Conservation (phyloP, 1,140 invertebrate genomes). For the Achatina immaculata region DNA sequence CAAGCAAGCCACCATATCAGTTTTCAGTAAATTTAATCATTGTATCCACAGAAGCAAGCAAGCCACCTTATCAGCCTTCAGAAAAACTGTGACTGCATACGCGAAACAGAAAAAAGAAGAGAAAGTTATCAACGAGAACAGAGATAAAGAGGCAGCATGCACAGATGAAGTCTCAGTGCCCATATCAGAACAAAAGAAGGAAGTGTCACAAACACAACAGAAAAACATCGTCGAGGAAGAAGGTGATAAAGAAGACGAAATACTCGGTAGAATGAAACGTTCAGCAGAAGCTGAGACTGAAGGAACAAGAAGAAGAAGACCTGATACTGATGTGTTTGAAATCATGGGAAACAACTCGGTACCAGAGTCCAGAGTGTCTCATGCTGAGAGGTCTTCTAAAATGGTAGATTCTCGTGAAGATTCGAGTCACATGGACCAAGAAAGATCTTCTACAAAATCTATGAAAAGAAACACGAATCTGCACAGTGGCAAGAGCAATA, state of each 20-base stretch:
- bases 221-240: not conserved
- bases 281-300: too few relatives aligned
- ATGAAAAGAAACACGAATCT: too few relatives aligned
- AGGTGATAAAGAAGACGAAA: not conserved
- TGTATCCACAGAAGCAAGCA: not conserved
- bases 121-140: not conserved
- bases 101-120: not conserved
- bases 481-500: not conserved
- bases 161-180: too few relatives aligned
- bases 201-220: not conserved
- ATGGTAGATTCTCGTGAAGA: too few relatives aligned
- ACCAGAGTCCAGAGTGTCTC: not conserved
- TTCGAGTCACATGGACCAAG: too few relatives aligned
- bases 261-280: too few relatives aligned
- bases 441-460: too few relatives aligned
- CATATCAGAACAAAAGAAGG: not conserved
- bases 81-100: not conserved
- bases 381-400: too few relatives aligned
- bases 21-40: not conserved
- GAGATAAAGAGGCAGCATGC: too few relatives aligned
- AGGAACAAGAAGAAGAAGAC: too few relatives aligned
- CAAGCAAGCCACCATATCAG: too few relatives aligned
- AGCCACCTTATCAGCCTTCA: not conserved
- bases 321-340: too few relatives aligned
- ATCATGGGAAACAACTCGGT: not conserved